Percentiles rank a stretch among this genome's conserved stretches.
Evolutionary conservation across 2,888 invertebrate species (phyloP).

Genomic region (Acanthosepion esculentum): DNA sequence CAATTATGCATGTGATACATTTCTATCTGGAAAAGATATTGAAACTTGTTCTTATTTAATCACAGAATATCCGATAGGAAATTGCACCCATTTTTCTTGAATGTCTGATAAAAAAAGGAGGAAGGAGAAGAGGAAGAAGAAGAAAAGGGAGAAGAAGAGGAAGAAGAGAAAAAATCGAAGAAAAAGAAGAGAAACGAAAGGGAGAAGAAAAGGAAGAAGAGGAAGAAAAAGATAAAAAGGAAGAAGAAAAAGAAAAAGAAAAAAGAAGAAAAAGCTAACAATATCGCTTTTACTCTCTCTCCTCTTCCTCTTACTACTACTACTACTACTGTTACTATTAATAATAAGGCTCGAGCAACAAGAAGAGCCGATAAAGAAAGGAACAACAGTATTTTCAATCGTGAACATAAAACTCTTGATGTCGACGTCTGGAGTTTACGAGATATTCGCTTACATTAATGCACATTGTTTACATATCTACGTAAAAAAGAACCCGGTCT

Average conservation of each 20-base stretch:
- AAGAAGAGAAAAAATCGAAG: rapidly evolving
- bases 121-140: no score
- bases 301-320: background rate
- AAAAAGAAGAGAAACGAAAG: no score
- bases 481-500: background rate
- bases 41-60: background rate
- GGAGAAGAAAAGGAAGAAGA: no score
- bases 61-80: background rate
- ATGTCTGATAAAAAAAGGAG: no score
- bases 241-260: no score
- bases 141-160: no score
- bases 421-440: background rate
- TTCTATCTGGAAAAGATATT: background rate
- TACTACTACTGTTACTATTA: background rate
- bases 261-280: no score
- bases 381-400: background rate
- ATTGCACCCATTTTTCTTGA: no score
- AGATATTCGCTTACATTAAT: background rate
- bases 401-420: background rate
- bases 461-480: background rate
- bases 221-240: no score
- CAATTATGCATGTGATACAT: background rate
- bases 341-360: background rate
- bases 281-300: background rate
- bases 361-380: background rate